phyloP scores from a whole-genome alignment of 2,888 invertebrate species.

The Cryptophagus acutangulus region DNA sequence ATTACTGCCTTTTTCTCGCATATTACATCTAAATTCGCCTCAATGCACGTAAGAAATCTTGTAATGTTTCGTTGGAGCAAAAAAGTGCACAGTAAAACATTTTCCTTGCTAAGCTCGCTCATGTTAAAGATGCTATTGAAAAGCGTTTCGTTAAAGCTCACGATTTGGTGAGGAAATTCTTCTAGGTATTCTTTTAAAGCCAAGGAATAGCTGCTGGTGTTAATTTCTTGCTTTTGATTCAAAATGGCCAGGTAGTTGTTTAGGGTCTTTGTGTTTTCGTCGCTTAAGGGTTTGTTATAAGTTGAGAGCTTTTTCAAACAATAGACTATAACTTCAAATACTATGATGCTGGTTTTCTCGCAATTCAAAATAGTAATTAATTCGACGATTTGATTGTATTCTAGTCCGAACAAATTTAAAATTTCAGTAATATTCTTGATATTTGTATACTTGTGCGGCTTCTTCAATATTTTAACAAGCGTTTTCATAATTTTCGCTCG shows the following conservation, averaged over 20 bases:
- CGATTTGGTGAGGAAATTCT: slow-evolving; percentile 57
- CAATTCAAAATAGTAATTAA: slow-evolving; percentile 6
- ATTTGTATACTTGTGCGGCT: slow-evolving; percentile 40
- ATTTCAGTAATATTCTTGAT: slow-evolving; percentile 42
- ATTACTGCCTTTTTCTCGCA: slow-evolving; percentile 59
- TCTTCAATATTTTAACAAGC: slow-evolving; percentile 47
- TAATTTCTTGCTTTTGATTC: slow-evolving; percentile 21
- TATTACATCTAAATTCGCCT: slow-evolving; percentile 50
- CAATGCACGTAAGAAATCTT: slow-evolving; percentile 49
- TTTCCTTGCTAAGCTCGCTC: slow-evolving; percentile 54
- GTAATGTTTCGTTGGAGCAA: slow-evolving; percentile 53
- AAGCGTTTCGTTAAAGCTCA: slow-evolving; percentile 50
- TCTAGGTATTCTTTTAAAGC: slow-evolving; percentile 55
- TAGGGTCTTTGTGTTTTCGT: slow-evolving; percentile 25
- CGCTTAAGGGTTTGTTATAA: slow-evolving; percentile 24
- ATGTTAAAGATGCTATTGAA: slow-evolving; percentile 53
- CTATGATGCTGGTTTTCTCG: slow-evolving; percentile 9
- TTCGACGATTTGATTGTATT: slow-evolving; percentile 47
- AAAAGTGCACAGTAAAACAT: slow-evolving; percentile 54
- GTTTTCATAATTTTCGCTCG: slow-evolving; percentile 51
- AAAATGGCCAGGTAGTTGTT: slow-evolving; percentile 24
- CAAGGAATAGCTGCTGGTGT: slow-evolving; percentile 53
- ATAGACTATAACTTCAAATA: slow-evolving; percentile 26
- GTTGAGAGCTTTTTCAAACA: slow-evolving; percentile 26
- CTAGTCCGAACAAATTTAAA: slow-evolving; percentile 47